Evolutionary conservation across 2,113 vertebrate genomes (phyloP).

Genomic region (Pithys albifrons): DNA sequence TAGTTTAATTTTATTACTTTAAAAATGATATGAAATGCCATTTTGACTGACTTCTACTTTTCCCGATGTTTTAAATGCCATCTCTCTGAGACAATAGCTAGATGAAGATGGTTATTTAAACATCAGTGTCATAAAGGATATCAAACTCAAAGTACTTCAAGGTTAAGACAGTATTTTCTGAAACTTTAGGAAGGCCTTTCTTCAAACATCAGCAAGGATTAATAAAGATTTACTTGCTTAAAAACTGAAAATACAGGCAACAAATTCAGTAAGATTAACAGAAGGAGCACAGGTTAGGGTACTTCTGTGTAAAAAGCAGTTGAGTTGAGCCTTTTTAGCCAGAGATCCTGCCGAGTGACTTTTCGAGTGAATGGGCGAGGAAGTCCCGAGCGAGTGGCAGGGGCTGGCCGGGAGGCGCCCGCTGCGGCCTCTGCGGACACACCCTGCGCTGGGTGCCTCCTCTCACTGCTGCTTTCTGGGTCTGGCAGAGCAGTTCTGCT

Average conservation of each 20-base stretch:
- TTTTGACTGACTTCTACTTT: neutral
- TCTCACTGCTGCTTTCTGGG: neutral
- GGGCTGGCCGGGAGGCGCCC: neutral
- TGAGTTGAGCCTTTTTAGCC: neutral
- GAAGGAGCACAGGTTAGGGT: neutral
- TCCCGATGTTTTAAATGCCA: neutral
- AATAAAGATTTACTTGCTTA: neutral
- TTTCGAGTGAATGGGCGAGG: neutral
- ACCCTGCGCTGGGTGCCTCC: neutral
- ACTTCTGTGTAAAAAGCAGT: neutral
- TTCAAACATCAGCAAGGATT: neutral
- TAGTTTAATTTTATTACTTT: neutral
- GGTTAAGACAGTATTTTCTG: neutral
- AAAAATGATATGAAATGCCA: neutral
- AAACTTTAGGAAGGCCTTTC: neutral
- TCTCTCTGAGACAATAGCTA: neutral
- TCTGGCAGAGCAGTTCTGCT: conserved; percentile 14
- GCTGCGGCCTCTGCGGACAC: neutral
- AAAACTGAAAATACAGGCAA: neutral
- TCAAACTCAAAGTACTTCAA: neutral
- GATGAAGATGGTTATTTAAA: neutral
- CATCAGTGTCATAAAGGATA: neutral
- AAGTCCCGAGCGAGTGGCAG: neutral
- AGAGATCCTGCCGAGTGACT: neutral
- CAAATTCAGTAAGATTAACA: neutral